Base-by-base conservation (phyloP, 1,140 invertebrate genomes). In the Vanessa tameamea region DNA sequence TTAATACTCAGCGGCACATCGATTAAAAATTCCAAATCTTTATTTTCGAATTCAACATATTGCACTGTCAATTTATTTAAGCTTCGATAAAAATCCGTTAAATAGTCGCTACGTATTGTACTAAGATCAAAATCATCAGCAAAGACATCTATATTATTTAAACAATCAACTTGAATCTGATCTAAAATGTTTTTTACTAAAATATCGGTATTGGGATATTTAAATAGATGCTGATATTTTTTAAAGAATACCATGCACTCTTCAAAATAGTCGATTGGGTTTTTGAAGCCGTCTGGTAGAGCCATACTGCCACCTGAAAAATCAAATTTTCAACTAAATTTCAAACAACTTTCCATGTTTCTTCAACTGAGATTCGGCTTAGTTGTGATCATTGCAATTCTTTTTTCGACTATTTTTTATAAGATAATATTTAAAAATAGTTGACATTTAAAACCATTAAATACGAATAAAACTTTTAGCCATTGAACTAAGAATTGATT, bases 191-290 rank as follows among this genome's bases (percentile, higher is more conserved):
- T 87, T 31, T 94, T 84, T 4, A 93, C 83, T 57, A 97, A 89
- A 72, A 96, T 93, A 77, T 95, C 89, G 1, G 95, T 96, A 68
- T 97, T 95, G 0, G 95, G 93, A 77, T 89, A 93, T 66, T 95
- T 94, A 78, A 94, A 96, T 67, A 97, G 87, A 95, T 96, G 95
- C 72, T 95, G 88, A 81, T 94, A 93, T 37, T 94, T 86, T 61
- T 93, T 74, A 16, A 96, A 91, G 77, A 96, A 95, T 7, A 87
- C 47, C 13, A 96, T 73, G 23, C 90, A 88, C 47, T 94, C 92
- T 64, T 89, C 69, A 75, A 96, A 95, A 86, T 96, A 96, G 26
- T 90, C 85, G 57, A 85, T 75, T 14, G 78, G 73, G 57, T 77
- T 79, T 73, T 79, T 71, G 73, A 88, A 92, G 14, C 53, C 15